phyloP scores from a whole-genome alignment of 2,113 vertebrate genomes.

The Nothocercus nigrocapillus region DNA sequence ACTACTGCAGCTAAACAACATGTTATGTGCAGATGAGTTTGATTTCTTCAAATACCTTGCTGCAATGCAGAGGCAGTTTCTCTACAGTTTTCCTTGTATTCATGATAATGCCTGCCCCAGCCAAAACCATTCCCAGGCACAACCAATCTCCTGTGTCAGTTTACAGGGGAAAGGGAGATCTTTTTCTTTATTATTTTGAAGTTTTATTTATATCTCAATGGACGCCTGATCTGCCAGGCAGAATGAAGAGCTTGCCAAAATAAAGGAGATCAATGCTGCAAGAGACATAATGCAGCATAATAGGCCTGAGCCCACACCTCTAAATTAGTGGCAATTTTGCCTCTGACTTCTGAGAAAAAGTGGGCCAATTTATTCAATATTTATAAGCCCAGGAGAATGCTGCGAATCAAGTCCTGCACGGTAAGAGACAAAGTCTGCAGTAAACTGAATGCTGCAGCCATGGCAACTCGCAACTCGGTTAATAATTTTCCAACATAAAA shows the following conservation, averaged over 20 bases:
- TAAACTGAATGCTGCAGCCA: not conserved
- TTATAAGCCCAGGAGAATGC: slow-evolving; percentile 13
- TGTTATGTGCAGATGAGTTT: slow-evolving; percentile 50
- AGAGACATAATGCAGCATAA: not conserved
- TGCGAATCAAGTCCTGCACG: not conserved
- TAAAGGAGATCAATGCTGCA: not conserved
- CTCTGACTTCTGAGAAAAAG: slow-evolving; percentile 12
- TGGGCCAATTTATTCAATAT: slow-evolving; percentile 24
- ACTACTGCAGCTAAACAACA: slow-evolving; percentile 52
- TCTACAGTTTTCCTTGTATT: not conserved
- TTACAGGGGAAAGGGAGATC: not conserved
- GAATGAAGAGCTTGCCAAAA: not conserved
- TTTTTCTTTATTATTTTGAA: not conserved
- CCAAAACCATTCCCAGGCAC: not conserved
- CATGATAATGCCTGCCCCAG: not conserved
- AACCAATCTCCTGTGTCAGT: not conserved
- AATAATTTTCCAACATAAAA: slow-evolving; percentile 21
- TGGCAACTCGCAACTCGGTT: slow-evolving; percentile 44
- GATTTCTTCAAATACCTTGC: slow-evolving; percentile 44
- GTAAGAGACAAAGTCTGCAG: slow-evolving; percentile 11
- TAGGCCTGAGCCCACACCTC: not conserved
- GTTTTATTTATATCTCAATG: not conserved
- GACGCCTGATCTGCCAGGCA: not conserved
- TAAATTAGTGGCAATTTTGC: slow-evolving; percentile 12
- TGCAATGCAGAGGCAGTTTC: slow-evolving; percentile 62